Evolutionary conservation across 2,797 vertebrate species (phyloP), one percentile per base, ranked within the genome.

Genomic region (Valencia hispanica): DNA sequence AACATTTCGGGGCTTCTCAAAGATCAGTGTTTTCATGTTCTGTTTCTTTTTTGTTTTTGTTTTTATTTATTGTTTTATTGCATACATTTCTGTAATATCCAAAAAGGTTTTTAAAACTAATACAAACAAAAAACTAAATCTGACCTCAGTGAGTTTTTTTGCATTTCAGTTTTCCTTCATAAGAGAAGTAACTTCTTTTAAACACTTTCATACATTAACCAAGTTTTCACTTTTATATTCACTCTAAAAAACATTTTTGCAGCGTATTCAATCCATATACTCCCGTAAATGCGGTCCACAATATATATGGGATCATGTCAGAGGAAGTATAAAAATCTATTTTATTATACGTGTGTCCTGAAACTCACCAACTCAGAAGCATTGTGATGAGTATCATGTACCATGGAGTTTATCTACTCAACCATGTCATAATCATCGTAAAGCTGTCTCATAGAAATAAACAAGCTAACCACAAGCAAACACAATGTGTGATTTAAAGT

Each of bases 391-490:
- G 61, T 59, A 66, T 69, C 75, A 75, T 43, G 36, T 74, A 80
- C 39, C 45, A 17, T 47, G 6, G 59, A 75, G 81, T 77, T 63
- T 51, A 51, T 59, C 4, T 0, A 51, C 66, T 55, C 73, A 36
- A 75, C 69, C 72, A 15, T 36, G 63, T 57, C 68, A 55, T 55
- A 71, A 27, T 85, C 70, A 48, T 65, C 73, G 10, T 89, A 68
- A 70, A 30, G 17, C 63, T 53, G 81, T 79, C 81, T 86, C 65
- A n/a, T 22, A 77, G 53, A 80, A 81, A 79, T 78, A 80, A 80
- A 76, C 79, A 70, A n/a, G 68, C 76, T 79, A 86, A 87, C 86
- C 83, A 84, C 85, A 90, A 85, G 78, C 83, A 86, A 90, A 90
- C 82, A 81, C 82, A 68, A 70, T 81, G 59, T 81, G 80, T 75